Base-by-base conservation (phyloP, 2,888 invertebrate genomes). In the Drosophila ustulata region DNA sequence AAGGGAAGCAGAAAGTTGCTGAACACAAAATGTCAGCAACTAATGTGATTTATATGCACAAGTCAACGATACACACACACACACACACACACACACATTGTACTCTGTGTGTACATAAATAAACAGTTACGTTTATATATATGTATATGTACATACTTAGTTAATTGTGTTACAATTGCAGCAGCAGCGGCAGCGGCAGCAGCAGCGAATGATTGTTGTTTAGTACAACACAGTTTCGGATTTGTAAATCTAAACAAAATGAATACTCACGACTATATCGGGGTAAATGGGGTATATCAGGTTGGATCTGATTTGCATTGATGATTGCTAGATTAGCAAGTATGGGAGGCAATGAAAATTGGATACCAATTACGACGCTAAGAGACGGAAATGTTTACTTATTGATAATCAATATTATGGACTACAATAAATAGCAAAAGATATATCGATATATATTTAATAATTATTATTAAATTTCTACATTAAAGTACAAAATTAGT, bases 41-140 rank as follows among this genome's bases (percentile, higher is more conserved):
- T 63, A 53, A 70, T 74, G 59, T 57, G 37, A 52, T 53, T 49
- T 53, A 55, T 51, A 43, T 47, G 18, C 28, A 43, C 26, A 25
- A 51, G 6, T 28, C n/a, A n/a, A n/a, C n/a, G n/a, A 9, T 11
- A n/a, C 18, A 18, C 18, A 18, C 18, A 18, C 18, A 18, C 18
- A 18, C 18, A 18, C 18, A 2, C 18, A 18, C 18, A 18, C 18
- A 18, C 18, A 18, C 18, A 18, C 18, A 18, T 18, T 2, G 6
- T 25, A 7, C 30, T 13, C n/a, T 4, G 4, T 45, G 4, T 13
- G 25, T 9, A 23, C 28, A 55, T 13, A 64, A 30, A 32, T 50
- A 58, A 39, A 41, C 52, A 66, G 46, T 52, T 32, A 18, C 43
- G 26, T 47, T 34, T 11, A 28, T 7, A 47, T 32, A 23, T 30